Conservation (phyloP, 2,797 vertebrate species). For the Scleropages formosus region DNA sequence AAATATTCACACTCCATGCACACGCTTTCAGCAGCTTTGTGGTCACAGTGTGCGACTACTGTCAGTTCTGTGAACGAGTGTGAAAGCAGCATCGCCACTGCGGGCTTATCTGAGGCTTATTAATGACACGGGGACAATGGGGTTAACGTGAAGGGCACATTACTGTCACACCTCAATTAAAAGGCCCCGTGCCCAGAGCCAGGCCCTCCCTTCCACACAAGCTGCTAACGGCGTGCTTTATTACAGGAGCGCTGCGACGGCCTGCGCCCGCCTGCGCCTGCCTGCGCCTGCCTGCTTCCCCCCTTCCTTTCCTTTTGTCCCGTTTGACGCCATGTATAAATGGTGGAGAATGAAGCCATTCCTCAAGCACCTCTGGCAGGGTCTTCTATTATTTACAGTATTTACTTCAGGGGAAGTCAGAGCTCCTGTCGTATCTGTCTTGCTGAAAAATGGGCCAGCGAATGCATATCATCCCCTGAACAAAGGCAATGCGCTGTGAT, state of each 20-base stretch:
- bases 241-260: constrained; percentile 16
- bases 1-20: too few species aligned
- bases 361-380: constrained; percentile 47
- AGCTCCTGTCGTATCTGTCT: constrained; percentile 73
- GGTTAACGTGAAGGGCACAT: constrained; percentile 46
- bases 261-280: not conserved
- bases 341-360: constrained; percentile 74
- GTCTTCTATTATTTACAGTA: constrained; percentile 72
- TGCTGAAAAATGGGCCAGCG: constrained; percentile 73
- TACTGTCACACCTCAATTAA: constrained; percentile 48
- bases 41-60: not conserved
- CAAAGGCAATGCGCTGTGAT: constrained; percentile 80
- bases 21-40: too few species aligned
- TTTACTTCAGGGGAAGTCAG: constrained; percentile 75
- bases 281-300: not conserved
- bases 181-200: constrained; percentile 29
- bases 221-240: constrained; percentile 11
- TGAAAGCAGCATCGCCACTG: constrained; percentile 28
- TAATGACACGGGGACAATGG: constrained; percentile 44
- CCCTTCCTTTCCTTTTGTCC: constrained; percentile 1
- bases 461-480: constrained; percentile 79
- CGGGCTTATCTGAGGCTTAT: constrained; percentile 46
- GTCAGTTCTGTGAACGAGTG: too few species aligned
- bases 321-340: constrained; percentile 60
- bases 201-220: not conserved